Conservation (phyloP, 2,888 invertebrate genomes). For the Scelioninae gen. 2 region DNA sequence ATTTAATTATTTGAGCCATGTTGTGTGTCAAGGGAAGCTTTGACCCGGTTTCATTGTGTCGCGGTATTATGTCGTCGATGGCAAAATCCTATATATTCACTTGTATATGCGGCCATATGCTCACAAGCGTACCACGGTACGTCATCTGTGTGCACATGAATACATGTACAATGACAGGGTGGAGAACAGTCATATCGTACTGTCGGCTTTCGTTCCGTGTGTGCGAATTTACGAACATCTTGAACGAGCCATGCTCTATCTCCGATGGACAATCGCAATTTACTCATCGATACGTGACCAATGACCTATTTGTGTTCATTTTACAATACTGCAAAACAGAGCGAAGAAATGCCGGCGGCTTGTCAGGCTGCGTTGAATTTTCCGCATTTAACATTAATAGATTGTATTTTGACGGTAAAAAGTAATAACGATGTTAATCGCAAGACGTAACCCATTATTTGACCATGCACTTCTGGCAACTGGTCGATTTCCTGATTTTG, state of each 20-base stretch:
- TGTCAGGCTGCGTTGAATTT: too few relatives aligned
- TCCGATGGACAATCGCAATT: constrained; percentile 22
- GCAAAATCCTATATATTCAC: constrained; percentile 45
- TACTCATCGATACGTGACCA: constrained; percentile 11
- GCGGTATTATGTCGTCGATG: constrained; percentile 50
- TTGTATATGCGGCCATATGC: constrained; percentile 35
- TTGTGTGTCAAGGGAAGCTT: constrained; percentile 51
- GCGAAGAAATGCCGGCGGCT: too few relatives aligned
- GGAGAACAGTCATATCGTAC: background rate
- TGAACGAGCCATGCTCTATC: constrained; percentile 18
- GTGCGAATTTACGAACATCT: constrained; percentile 9
- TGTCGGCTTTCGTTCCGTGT: background rate
- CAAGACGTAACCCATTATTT: too few relatives aligned
- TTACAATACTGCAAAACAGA: too few relatives aligned
- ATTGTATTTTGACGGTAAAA: too few relatives aligned
- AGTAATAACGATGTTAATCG: too few relatives aligned
- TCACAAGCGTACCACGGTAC: too few relatives aligned
- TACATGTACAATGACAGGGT: constrained; percentile 9
- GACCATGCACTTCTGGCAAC: too few relatives aligned
- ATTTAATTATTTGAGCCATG: constrained; percentile 50
- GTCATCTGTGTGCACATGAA: constrained; percentile 11
- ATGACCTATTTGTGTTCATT: too few relatives aligned
- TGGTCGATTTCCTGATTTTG: too few relatives aligned
- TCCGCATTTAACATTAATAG: too few relatives aligned
- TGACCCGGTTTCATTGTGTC: constrained; percentile 51